A percentile compares a stretch with the other conserved stretches of the same genome.
These are phyloP conservation scores for Euwallacea similis DNA, from an alignment of 1,140 invertebrate genomes.

Conservation along the genomic window DNA sequence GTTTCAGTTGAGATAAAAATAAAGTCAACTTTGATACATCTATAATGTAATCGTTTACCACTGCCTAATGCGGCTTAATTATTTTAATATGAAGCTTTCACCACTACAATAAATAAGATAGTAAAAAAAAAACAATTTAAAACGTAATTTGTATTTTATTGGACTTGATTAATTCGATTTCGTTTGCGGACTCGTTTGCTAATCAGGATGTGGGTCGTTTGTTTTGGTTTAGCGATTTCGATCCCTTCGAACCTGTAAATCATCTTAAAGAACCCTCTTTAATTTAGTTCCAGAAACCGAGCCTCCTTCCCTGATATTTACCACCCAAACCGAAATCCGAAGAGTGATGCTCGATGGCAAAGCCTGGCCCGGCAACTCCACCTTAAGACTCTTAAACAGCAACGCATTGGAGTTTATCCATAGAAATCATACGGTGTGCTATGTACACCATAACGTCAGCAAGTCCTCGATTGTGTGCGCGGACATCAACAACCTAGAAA, in stretches of 20 bases:
- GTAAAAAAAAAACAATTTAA: no score
- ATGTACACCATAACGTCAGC: conserved; percentile 63
- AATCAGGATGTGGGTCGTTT: no score
- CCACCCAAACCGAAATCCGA: conserved; percentile 58
- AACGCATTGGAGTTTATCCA: conserved; percentile 60
- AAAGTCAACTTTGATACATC: no score
- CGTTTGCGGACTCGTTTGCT: no score
- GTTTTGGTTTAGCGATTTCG: no score
- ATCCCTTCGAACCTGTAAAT: background rate
- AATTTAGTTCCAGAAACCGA: conserved; percentile 58
- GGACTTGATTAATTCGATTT: no score
- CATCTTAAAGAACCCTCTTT: background rate
- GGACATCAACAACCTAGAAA: conserved; percentile 62
- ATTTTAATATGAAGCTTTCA: no score
- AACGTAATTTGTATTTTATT: no score
- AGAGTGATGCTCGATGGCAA: conserved; percentile 60
- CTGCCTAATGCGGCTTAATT: no score
- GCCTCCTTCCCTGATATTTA: conserved; percentile 59
- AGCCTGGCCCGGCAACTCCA: conserved; percentile 53
- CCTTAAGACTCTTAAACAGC: conserved; percentile 54
- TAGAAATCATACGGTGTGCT: conserved; percentile 67
- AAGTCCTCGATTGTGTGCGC: conserved; percentile 62
- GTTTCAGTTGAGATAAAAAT: no score
- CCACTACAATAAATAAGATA: no score
- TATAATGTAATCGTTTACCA: no score